Evolutionary conservation across 2,797 vertebrate species (phyloP).

Genomic region (Varecia variegata): DNA sequence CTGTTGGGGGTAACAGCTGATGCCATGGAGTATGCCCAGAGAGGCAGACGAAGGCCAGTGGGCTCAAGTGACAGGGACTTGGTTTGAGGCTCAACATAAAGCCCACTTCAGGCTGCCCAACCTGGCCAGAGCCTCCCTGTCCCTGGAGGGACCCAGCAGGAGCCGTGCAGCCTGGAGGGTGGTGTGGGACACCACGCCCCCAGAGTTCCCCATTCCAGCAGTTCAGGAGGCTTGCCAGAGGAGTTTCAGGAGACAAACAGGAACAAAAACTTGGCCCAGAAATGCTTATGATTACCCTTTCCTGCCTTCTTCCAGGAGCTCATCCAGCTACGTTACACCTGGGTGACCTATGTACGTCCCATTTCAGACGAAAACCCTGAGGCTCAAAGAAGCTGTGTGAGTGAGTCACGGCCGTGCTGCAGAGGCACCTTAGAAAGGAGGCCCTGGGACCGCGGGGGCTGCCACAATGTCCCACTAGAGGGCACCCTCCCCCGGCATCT

Average conservation of each 20-base stretch:
- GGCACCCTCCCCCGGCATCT: conserved; percentile 21
- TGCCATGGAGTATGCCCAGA: neutral
- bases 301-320: neutral
- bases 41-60: neutral
- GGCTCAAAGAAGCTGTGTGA: neutral
- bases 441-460: neutral
- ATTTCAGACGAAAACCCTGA: neutral
- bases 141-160: neutral
- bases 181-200: fast-evolving
- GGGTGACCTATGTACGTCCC: fast-evolving
- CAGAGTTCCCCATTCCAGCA: neutral
- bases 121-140: neutral
- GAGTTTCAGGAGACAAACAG: neutral
- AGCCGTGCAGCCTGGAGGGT: neutral
- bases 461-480: conserved; percentile 51
- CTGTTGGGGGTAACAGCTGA: neutral
- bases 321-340: neutral
- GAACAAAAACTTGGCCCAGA: neutral
- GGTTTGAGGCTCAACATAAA: neutral
- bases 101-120: neutral
- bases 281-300: neutral
- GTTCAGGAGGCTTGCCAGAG: neutral
- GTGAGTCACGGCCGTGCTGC: neutral
- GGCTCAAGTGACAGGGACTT: neutral
- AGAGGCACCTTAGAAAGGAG: neutral